Evolutionary conservation across 2,113 vertebrate genomes (phyloP), one percentile per base, ranked within the genome.

Genomic region (Scartelaos histophorus): DNA sequence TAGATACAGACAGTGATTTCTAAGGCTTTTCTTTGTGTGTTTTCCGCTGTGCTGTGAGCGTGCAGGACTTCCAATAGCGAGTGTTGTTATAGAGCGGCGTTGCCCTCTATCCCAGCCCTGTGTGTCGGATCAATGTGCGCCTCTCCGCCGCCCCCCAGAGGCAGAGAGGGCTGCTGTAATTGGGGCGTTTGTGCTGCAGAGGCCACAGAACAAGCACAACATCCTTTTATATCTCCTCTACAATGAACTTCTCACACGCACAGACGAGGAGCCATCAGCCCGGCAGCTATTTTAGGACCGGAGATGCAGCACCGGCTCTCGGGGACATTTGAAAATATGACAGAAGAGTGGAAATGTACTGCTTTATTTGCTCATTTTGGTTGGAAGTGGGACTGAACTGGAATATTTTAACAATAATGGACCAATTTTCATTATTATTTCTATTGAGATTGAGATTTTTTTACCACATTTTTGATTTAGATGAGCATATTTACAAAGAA

Each of bases 131-230:
- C 81, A 83, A 69, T 82, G 72, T 84, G 58, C 56, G 65, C 71
- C 13, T 71, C 73, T 66, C 22, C 34, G 58, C 21, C 34, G 70
- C 77, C 24, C 69, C 82, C 69, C 24, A 12, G 38, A 79, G 83
- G 85, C 73, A 60, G 25, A 38, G 7, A 51, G 76, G 66, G 70
- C 76, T 68, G 78, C 82, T 73, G 70, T 89, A 89, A 89, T 87
- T 90, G 81, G 83, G 81, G 72, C 54, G 2, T 67, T 83, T 79
- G 70, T 86, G 78, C 80, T 89, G 68, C 74, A 76, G 64, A 76
- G 66, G 51, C 74, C 80, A 58, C 67, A 65, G 15, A 5, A 71
- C 53, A 71, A 64, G 29, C 67, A 72, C 70, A 83, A 82, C 76
- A 85, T 68, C 78, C 69, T 69, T 64, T 67, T 57, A 38, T 67